Base-by-base conservation (phyloP, 2,888 invertebrate species). In the Archaeoteleia sp. region DNA sequence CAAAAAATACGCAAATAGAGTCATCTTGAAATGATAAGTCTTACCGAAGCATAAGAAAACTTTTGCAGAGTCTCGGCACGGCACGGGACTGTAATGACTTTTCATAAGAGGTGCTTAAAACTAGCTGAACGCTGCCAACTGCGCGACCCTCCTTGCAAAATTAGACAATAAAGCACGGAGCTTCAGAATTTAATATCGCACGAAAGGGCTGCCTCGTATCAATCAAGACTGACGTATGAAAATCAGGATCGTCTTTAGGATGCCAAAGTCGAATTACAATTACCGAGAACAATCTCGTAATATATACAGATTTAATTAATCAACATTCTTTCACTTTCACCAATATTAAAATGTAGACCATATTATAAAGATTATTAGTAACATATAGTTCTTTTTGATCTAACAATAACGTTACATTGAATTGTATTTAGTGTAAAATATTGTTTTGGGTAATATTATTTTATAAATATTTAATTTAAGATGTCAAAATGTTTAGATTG, bases 61-160 rank as follows among this genome's bases (percentile, higher is more conserved):
- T 60, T 60, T 58, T 43, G 43, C 17, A 14, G 39, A 60, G 43
- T 60, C 60, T 45, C 45, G 43, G 53, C 45, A 61, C 61, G 61
- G 32, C 53, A 17, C 30, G 45, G 43, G 30, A 45, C 43, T 61
- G 61, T 61, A 61, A 61, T 61, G 61, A 61, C 61, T 61, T 61
- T 61, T 37, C 34, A 61, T 61, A 53, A 61, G 61, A 61, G 61
- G 61, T 61, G 53, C 61, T 61, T 53, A 53, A 61, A 61, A 61
- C 61, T 53, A 53, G 60, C 60, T 60, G 46, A 61, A 61, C 61
- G 61, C 53, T 51, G 51, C 60, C 58, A 58, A 58, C 58, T 39
- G 39, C 45, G 45, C 49, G 60, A 60, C 60, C 61, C 61, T 61
- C 40, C 43, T 51, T 5, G 45, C 53, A 32, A 61, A 61, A 61